A percentile compares a stretch with the other conserved stretches of the same genome.
phyloP scores from a whole-genome alignment of 2,888 invertebrate genomes.

The Erebia aethiops region DNA sequence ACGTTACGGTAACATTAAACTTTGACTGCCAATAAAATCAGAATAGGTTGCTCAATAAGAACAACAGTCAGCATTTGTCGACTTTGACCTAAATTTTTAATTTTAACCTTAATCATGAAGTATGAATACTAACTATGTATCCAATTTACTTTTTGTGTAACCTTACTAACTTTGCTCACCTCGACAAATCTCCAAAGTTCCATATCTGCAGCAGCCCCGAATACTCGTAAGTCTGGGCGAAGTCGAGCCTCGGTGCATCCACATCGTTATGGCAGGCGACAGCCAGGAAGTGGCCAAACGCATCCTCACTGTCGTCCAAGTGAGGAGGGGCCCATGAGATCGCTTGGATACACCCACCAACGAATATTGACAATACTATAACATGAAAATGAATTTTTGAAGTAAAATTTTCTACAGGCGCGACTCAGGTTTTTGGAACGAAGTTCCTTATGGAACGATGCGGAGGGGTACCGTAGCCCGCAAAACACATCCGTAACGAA shows the following conservation, averaged over 20 bases:
- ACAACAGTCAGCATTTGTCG: too few species aligned
- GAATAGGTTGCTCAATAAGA: too few species aligned
- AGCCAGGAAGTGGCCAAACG: conserved; percentile 79
- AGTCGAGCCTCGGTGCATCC: conserved; percentile 73
- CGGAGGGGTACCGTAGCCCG: too few species aligned
- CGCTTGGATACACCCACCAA: conserved; percentile 84
- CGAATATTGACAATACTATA: conserved; percentile 58
- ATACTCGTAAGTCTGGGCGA: conserved; percentile 63
- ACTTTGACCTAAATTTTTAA: too few species aligned
- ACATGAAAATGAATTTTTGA: background rate
- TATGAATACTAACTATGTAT: too few species aligned
- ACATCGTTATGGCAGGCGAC: conserved; percentile 78
- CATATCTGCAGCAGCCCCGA: conserved; percentile 87
- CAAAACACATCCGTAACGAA: too few species aligned
- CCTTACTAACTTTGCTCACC: conserved; percentile 51
- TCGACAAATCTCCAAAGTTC: conserved; percentile 79
- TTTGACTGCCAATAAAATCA: too few species aligned
- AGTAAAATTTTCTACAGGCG: background rate
- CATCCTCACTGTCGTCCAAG: conserved; percentile 32
- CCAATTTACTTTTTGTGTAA: background rate
- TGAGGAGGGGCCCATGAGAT: conserved; percentile 79
- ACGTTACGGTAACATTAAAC: too few species aligned
- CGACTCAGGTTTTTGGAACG: too few species aligned
- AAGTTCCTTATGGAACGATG: too few species aligned
- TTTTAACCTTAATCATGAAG: too few species aligned